These are phyloP conservation scores for Varanus salvator DNA, from an alignment of 2,113 vertebrate genomes.

Conservation along the genomic window DNA sequence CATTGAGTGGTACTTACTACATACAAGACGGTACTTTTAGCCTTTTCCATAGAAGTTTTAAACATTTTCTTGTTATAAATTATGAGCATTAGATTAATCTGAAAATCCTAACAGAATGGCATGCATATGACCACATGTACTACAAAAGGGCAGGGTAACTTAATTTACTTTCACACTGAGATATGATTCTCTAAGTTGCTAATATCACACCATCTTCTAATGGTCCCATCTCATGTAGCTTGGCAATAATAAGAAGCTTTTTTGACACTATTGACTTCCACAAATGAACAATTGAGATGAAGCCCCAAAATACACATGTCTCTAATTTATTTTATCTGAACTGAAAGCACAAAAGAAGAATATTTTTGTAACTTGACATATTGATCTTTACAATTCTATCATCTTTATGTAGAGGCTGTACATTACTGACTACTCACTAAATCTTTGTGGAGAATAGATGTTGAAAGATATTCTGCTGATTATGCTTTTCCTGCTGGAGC, in stretches of 20 bases:
- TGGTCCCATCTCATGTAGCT: slow-evolving; percentile 27
- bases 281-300: slow-evolving; percentile 49
- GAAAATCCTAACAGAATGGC: not conserved
- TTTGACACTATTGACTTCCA: slow-evolving; percentile 54
- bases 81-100: not conserved
- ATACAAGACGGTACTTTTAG: not conserved
- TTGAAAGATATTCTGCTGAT: slow-evolving; percentile 63
- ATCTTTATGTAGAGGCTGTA: slow-evolving; percentile 60
- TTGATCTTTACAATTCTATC: slow-evolving; percentile 46
- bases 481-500: slow-evolving; percentile 50
- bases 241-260: slow-evolving; percentile 49
- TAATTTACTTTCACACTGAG: not conserved
- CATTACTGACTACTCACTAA: slow-evolving; percentile 59
- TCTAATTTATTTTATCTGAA: slow-evolving; percentile 47
- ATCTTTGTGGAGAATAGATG: slow-evolving; percentile 50
- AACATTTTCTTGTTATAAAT: not conserved
- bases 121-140: not conserved
- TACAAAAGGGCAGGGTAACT: not conserved
- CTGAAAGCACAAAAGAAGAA: slow-evolving; percentile 34
- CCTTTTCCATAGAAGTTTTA: not conserved
- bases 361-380: slow-evolving; percentile 42
- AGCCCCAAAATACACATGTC: slow-evolving; percentile 40
- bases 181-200: not conserved
- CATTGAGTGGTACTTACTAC: no score
- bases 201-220: not conserved